Evolutionary conservation across 2,888 invertebrate genomes (phyloP), one percentile per base, ranked within the genome.

Genomic region (Tortricodes alternella): DNA sequence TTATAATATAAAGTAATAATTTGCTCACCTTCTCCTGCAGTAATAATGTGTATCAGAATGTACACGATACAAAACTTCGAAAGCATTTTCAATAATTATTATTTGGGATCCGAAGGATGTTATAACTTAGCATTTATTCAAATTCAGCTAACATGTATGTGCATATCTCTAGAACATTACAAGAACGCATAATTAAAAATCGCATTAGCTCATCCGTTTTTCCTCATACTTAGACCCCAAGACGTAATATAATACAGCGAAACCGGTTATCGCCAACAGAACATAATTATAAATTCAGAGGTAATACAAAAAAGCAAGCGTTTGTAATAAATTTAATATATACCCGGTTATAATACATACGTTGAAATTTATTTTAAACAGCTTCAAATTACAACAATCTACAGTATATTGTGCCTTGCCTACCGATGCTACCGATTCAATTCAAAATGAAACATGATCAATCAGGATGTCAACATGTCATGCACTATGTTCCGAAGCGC

Each of bases 21-120:
- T 19, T 6, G 1, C 46, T 41, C 39, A 58, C 58, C 58, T 43
- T 58, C 58, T 48, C 41, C 35, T 3, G 46, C 53, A 16, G 37
- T 53, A 35, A 39, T 46, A 11, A 46, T 27, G 19, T 48, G 48
- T 27, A 34, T 49, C 8, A 55, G 34, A 21, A 49, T 15, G 19
- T 8, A 43, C 15, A 48, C 19, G 21, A 43, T 15, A 27, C 34
- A 11, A 13, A 8, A 37, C n/a, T 49, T 55, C 7, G 19, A 43
- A 43, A 49, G 9, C 55, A 55, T 55, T 27, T 43, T 55, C 2
- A 15, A 21, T 11, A 19, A 35, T 51, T 29, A 18, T 52, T 9
- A 27, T 27, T 4, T 27, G 27, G n/a, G n/a, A n/a, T n/a, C n/a
- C n/a, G n/a, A 16, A 7, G 48, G 46, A 27, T 35, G 27, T 39